Conservation (phyloP, 2,888 invertebrate species). For the Eupithecia pulchellata region DNA sequence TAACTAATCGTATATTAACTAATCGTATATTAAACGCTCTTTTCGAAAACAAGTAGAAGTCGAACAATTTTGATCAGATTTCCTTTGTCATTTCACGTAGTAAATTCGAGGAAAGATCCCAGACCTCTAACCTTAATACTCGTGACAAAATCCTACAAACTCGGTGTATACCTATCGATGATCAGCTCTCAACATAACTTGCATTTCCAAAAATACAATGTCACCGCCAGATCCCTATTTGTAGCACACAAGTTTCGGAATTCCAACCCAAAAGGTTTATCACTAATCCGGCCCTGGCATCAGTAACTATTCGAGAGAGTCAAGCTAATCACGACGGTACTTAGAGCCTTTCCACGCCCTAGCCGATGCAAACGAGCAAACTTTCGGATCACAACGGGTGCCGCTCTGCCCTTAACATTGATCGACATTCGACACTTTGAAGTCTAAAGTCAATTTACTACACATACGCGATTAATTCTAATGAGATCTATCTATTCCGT, state of each 20-base stretch:
- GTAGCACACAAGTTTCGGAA: slow-evolving; percentile 6
- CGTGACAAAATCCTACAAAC: not conserved
- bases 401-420: slow-evolving; percentile 74
- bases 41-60: not conserved
- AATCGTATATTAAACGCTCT: no score
- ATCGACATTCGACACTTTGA: slow-evolving; percentile 77
- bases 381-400: slow-evolving; percentile 73
- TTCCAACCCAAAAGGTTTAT: slow-evolving; percentile 1
- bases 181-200: not conserved
- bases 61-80: not conserved
- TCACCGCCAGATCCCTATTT: not conserved
- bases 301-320: slow-evolving; percentile 56
- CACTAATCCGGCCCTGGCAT: slow-evolving; percentile 44
- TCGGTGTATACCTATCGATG: not conserved
- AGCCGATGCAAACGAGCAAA: slow-evolving; percentile 81
- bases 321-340: slow-evolving; percentile 70
- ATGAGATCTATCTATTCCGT: slow-evolving; percentile 7
- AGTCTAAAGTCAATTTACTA: slow-evolving; percentile 65
- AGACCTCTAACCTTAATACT: not conserved
- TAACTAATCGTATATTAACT: no score
- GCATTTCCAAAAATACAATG: not conserved
- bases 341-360: slow-evolving; percentile 72
- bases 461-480: slow-evolving; percentile 46
- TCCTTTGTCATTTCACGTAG: not conserved
- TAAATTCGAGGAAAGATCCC: not conserved